phyloP scores from a whole-genome alignment of 1,140 invertebrate genomes.

The Lanistes nyassanus region DNA sequence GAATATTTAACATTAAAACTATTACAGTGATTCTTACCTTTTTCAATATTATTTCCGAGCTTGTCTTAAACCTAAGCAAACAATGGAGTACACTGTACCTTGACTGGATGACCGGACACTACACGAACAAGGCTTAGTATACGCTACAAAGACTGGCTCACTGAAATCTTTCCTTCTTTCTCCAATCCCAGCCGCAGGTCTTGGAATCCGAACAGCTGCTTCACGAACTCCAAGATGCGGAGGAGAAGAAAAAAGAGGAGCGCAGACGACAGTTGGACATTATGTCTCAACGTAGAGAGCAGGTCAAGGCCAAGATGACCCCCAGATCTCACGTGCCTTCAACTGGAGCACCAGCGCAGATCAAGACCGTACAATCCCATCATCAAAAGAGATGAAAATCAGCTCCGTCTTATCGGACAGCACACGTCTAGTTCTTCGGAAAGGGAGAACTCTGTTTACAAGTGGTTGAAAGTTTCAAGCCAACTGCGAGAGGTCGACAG shows the following conservation, averaged over 20 bases:
- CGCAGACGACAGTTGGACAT: conserved; percentile 50
- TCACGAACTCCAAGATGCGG: conserved; percentile 47
- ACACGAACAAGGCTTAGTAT: too few species aligned
- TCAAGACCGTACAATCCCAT: neutral
- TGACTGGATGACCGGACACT: conserved; percentile 4
- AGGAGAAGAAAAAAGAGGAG: conserved; percentile 50
- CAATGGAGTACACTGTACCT: conserved; percentile 28
- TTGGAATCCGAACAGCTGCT: conserved; percentile 55
- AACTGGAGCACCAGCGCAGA: neutral
- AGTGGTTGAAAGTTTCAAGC: neutral
- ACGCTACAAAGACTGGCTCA: too few species aligned
- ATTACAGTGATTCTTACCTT: too few species aligned
- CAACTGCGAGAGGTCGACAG: too few species aligned
- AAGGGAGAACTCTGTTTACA: neutral
- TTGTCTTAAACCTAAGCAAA: conserved; percentile 15
- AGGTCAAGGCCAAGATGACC: conserved; percentile 38
- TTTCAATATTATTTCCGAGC: too few species aligned
- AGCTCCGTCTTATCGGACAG: neutral
- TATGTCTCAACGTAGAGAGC: conserved; percentile 46
- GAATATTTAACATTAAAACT: too few species aligned
- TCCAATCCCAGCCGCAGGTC: conserved; percentile 45
- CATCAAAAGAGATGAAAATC: neutral
- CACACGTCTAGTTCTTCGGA: too few species aligned
- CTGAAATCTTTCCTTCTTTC: neutral
- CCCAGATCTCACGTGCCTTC: conserved; percentile 34